Percentiles rank a stretch among this genome's conserved stretches.
Conservation (phyloP, 2,113 vertebrate species). For the Halichoeres trimaculatus region DNA sequence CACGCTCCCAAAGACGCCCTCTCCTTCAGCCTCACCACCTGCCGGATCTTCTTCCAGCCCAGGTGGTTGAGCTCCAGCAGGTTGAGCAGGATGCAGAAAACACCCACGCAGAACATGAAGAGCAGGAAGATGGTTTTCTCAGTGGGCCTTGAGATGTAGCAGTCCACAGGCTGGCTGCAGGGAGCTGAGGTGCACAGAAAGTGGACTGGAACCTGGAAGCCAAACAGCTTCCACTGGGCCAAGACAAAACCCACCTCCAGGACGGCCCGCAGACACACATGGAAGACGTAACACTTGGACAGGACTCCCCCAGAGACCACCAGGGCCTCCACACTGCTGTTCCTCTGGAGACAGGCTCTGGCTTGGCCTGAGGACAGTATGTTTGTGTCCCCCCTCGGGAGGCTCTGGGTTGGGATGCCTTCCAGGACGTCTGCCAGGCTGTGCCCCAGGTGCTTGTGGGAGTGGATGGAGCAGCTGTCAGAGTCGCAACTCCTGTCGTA, state of each 20-base stretch:
- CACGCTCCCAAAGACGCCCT: conserved; percentile 26
- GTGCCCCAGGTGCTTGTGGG: conserved; percentile 79
- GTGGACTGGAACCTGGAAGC: conserved; percentile 81
- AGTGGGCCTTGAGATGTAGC: conserved; percentile 84
- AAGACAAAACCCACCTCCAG: conserved; percentile 82
- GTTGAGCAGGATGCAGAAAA: conserved; percentile 84
- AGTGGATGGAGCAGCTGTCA: conserved; percentile 80
- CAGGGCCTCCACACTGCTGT: background rate
- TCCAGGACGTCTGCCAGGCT: conserved; percentile 75
- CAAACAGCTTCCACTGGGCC: conserved; percentile 84
- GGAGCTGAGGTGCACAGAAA: conserved; percentile 73
- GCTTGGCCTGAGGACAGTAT: conserved; percentile 21
- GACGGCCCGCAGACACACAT: conserved; percentile 79
- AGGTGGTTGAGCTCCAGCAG: conserved; percentile 84
- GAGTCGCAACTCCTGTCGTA: conserved; percentile 76
- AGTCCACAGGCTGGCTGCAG: conserved; percentile 82
- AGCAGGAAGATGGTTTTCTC: conserved; percentile 85
- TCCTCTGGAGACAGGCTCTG: background rate
- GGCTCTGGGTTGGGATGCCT: conserved; percentile 64
- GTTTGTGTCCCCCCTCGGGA: conserved; percentile 66
- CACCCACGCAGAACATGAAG: conserved; percentile 84
- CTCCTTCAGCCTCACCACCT: conserved; percentile 42
- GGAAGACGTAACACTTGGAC: conserved; percentile 83
- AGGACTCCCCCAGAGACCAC: conserved; percentile 73
- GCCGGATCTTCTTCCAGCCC: conserved; percentile 84